phyloP scores from a whole-genome alignment of 2,113 vertebrate genomes.

The Urocitellus parryii region DNA sequence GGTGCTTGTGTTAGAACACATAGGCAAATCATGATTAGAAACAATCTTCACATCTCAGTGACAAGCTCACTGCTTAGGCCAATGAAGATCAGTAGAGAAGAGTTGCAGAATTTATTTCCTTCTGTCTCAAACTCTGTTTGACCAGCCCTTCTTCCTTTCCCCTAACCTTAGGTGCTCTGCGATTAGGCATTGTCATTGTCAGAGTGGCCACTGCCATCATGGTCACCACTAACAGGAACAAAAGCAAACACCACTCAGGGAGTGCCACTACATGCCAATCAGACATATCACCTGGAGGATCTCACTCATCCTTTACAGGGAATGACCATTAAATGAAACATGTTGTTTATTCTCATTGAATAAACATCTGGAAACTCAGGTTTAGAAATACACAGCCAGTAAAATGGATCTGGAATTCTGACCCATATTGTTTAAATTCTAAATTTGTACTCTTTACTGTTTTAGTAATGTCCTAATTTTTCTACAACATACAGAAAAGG shows the following conservation, averaged over 20 bases:
- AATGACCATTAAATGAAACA: not conserved
- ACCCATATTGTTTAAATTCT: not conserved
- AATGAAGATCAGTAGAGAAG: not conserved
- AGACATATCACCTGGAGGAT: not conserved
- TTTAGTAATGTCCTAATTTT: not conserved
- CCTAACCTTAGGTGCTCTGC: not conserved
- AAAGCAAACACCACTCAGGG: not conserved
- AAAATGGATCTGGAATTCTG: not conserved
- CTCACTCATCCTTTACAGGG: not conserved
- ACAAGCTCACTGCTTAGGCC: not conserved
- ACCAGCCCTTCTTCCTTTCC: not conserved
- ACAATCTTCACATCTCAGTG: not conserved
- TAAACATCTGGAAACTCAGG: not conserved
- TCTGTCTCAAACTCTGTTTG: not conserved
- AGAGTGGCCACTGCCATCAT: not conserved
- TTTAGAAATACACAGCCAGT: not conserved
- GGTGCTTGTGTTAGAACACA: not conserved
- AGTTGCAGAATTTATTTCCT: not conserved
- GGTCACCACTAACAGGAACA: not conserved
- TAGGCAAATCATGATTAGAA: not conserved
- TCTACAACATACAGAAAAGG: not conserved
- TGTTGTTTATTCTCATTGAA: not conserved
- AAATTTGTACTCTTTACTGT: not conserved
- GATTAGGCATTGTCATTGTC: not conserved
- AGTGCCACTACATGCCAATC: not conserved